phyloP scores from a whole-genome alignment of 2,888 invertebrate genomes.

The Chymomyza procnemis region DNA sequence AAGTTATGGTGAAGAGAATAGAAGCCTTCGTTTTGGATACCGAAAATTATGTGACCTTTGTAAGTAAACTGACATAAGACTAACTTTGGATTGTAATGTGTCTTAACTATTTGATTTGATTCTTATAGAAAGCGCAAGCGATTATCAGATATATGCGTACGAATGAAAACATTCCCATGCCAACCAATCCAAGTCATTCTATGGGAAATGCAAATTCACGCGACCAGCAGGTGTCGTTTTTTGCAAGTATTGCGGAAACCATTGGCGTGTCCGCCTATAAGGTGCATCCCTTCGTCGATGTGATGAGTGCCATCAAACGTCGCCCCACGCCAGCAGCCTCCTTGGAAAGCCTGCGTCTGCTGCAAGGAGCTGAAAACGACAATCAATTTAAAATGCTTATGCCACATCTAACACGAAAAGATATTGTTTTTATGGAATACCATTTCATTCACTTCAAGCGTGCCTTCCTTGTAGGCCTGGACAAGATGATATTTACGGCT shows the following conservation, averaged over 20 bases:
- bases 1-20: conserved; percentile 53
- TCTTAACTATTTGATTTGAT: background rate
- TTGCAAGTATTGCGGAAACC: conserved; percentile 54
- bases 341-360: conserved; percentile 66
- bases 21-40: conserved; percentile 66
- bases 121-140: conserved; percentile 68
- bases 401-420: conserved; percentile 45
- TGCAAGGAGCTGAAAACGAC: conserved; percentile 59
- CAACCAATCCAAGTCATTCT: too few species aligned
- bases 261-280: conserved; percentile 76
- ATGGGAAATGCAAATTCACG: too few species aligned
- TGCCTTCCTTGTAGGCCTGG: conserved; percentile 61
- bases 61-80: conserved; percentile 46
- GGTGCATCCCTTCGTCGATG: conserved; percentile 68
- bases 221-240: conserved; percentile 64
- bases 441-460: conserved; percentile 65
- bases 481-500: conserved; percentile 57
- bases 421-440: conserved; percentile 65
- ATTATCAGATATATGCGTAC: conserved; percentile 58
- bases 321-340: conserved; percentile 76
- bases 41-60: conserved; percentile 69
- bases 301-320: conserved; percentile 63
- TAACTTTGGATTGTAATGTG: background rate
- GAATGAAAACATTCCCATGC: conserved; percentile 25
- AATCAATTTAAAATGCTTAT: conserved; percentile 46